Base-by-base conservation (phyloP, 2,797 vertebrate species). In the Fistularia tabacaria region DNA sequence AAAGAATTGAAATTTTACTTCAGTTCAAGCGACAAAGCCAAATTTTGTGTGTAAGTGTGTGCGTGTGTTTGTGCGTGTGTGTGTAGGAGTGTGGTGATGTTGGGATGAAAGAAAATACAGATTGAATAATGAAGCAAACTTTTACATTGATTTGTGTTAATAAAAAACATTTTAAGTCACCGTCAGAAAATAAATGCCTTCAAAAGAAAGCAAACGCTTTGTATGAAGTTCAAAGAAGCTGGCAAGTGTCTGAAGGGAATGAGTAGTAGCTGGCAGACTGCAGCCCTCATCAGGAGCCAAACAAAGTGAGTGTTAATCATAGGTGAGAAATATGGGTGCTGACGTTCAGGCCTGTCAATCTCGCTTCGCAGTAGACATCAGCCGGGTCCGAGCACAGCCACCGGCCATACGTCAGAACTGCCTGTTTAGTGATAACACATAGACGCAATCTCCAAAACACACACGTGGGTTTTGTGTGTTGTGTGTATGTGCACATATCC, bases 381-480 rank as follows among this genome's bases (percentile, higher is more conserved):
- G 52, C 66, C 52, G 47, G 46, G 56, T 53, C 61, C 64, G 55
- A 74, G 73, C 67, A 44, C 11, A 59, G 67, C 9, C 39, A 59
- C 63, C 59, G 49, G 63, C 74, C 73, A 74, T 62, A 76, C 66
- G 46, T 66, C 67, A 79, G 61, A 47, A 57, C 69, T 68, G 71
- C 54, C 50, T 80, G 71, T 81, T 81, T 80, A 80, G 77, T 77
- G 81, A 82, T 81, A 84, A 85, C 74, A 85, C 76, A 73, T n/a
- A 37, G 66, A 74, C 62, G 68, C 54, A 69, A 45, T 70, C 57
- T 62, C 66, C 7, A 50, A 38, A 36, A 41, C 41, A 57, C 55
- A 51, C 38, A 51, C 50, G 43, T 47, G 47, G 45, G 25, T 25
- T 25, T 25, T 25, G n/a, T 25, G 25, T 25, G 25, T 25, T 25